Evolutionary conservation across 2,797 vertebrate genomes (phyloP), one percentile per base, ranked within the genome.

Genomic region (Sebastiscus albofasciatus): DNA sequence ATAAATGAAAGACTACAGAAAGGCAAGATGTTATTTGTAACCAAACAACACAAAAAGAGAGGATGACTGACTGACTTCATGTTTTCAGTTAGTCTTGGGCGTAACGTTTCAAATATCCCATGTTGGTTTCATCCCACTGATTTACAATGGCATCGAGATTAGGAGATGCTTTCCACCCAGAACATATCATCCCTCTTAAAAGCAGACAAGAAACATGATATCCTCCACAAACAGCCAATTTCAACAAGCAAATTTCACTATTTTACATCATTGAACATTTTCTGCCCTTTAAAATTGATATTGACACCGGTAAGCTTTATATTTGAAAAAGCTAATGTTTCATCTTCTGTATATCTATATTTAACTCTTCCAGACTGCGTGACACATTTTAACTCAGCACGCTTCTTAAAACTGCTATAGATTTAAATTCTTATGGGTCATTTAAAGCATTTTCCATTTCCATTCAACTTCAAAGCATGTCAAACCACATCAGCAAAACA

Each of bases 81-180:
- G 85, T 93, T 92, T 93, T 91, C 20, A 76, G 73, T 86, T 83
- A 85, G 72, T 81, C 54, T 77, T 88, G 91, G 93, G 90, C 12
- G 90, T 89, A 89, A 84, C 83, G 8, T 78, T 81, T 79, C 12
- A 78, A 81, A 71, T 81, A 76, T 87, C 70, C 59, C 77, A 82
- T 81, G 64, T 31, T 82, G 64, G 67, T 85, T 90, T 90, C 31
- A 82, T 89, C 60, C 39, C 22, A 49, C 39, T 88, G 80, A 92
- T 93, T 93, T 86, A 89, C 61, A 78, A 68, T 66, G 39, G 77
- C 20, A 79, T 9, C 79, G 72, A 70, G 77, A 87, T 86, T 81
- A 81, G 42, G 66, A 89, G 75, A 90, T 84, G 54, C 26, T 72
- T 71, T 81, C 71, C 72, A 81, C 75, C 52, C 46, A 86, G 22